phyloP scores from a whole-genome alignment of 2,888 invertebrate species.

The Pediacus dermestoides region DNA sequence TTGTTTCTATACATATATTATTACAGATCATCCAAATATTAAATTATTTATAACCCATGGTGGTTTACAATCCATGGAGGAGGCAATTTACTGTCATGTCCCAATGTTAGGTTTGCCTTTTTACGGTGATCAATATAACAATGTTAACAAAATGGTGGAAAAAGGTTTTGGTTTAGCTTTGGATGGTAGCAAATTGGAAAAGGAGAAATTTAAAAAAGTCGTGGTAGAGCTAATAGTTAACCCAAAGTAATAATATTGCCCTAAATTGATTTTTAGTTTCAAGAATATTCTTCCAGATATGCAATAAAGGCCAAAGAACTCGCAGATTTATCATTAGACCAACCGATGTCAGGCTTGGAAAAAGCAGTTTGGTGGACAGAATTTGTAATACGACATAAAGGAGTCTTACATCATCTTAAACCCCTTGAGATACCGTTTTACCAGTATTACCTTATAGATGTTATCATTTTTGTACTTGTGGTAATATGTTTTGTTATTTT shows the following conservation, averaged over 20 bases:
- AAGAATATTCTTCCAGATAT: constrained; percentile 27
- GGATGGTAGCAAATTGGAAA: constrained; percentile 21
- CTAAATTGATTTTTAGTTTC: background rate
- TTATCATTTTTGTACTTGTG: constrained; percentile 20
- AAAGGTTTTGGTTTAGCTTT: constrained; percentile 28
- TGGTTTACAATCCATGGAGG: too few relatives aligned
- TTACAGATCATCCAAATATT: too few relatives aligned
- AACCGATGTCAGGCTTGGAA: constrained; percentile 32
- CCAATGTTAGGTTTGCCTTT: too few relatives aligned
- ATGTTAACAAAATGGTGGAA: constrained; percentile 26
- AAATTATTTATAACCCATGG: too few relatives aligned
- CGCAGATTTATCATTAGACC: constrained; percentile 22
- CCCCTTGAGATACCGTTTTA: constrained; percentile 27
- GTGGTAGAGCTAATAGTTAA: constrained; percentile 34
- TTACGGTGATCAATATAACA: too few relatives aligned
- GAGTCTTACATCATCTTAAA: constrained; percentile 30
- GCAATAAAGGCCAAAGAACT: constrained; percentile 24
- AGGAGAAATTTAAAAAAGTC: constrained; percentile 26
- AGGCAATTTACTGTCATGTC: too few relatives aligned
- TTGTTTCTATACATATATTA: constrained; percentile 2
- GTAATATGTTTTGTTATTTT: constrained; percentile 4
- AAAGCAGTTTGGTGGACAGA: constrained; percentile 39
- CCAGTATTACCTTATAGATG: constrained; percentile 31
- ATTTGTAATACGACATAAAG: constrained; percentile 33
- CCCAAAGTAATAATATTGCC: constrained; percentile 32